Conservation (phyloP, 2,797 vertebrate genomes). For the Crossoptilon crossoptilon region DNA sequence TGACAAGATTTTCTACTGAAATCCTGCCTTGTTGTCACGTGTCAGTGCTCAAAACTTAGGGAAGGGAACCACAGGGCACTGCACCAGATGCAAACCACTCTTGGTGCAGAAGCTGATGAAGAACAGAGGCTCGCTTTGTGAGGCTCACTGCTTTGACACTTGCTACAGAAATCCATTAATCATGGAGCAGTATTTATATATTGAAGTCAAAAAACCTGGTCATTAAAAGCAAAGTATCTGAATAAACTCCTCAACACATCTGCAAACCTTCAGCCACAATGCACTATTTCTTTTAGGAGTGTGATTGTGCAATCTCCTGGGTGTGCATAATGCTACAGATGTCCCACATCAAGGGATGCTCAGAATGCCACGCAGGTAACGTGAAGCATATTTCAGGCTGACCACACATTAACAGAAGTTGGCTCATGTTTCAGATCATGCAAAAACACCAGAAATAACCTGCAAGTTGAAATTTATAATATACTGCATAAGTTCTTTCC, state of each 20-base stretch:
- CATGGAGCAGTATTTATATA: slow-evolving; percentile 3
- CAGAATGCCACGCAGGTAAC: background rate
- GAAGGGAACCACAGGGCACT: background rate
- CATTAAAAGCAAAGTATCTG: background rate
- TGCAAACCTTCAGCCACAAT: slow-evolving; percentile 18
- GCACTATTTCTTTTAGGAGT: background rate
- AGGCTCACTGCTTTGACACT: background rate
- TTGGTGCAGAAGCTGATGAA: slow-evolving; percentile 1
- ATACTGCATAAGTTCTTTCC: background rate
- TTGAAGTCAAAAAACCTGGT: slow-evolving; percentile 5
- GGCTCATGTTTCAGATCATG: background rate
- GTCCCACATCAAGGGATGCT: background rate
- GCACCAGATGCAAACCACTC: slow-evolving; percentile 12
- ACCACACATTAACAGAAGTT: background rate
- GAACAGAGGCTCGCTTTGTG: background rate
- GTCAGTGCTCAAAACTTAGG: background rate
- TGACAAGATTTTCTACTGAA: background rate
- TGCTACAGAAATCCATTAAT: slow-evolving; percentile 21
- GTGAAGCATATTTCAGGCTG: background rate
- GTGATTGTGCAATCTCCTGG: background rate
- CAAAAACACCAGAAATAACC: background rate
- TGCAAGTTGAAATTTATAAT: background rate
- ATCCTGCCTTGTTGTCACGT: background rate
- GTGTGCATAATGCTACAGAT: background rate
- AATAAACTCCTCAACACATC: background rate